A percentile compares a stretch with the other conserved stretches of the same genome.
These are phyloP conservation scores for Thryonomys swinderianus DNA, from an alignment of 2,113 vertebrate species.

Conservation along the genomic window DNA sequence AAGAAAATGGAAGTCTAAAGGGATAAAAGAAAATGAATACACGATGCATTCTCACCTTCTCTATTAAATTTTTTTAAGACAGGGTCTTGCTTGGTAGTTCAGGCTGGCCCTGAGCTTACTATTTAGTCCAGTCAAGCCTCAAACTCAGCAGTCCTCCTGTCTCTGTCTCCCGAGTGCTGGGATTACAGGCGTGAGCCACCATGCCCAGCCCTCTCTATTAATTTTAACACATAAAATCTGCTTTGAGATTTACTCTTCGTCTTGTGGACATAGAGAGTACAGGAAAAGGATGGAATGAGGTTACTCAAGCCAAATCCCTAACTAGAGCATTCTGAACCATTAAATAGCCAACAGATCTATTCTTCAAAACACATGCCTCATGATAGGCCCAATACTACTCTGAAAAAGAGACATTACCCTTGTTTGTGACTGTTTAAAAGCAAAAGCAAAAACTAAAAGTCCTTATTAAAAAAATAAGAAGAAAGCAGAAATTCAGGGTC, in stretches of 20 bases:
- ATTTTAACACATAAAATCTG: not conserved
- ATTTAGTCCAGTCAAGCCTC: too few species aligned
- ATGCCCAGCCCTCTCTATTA: too few species aligned
- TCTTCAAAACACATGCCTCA: not conserved
- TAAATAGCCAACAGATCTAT: not conserved
- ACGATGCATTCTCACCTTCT: not conserved
- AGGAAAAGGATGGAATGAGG: not conserved
- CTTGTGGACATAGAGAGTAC: not conserved
- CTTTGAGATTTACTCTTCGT: not conserved
- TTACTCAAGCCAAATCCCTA: not conserved
- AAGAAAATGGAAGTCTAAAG: not conserved
- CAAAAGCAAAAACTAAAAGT: conserved; percentile 56
- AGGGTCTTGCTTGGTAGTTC: too few species aligned
- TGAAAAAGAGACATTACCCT: not conserved
- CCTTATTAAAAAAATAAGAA: not conserved
- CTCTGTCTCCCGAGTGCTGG: too few species aligned
- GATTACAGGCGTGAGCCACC: too few species aligned
- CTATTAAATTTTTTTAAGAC: not conserved
- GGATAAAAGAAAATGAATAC: not conserved
- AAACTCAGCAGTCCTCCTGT: too few species aligned
- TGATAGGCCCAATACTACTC: not conserved
- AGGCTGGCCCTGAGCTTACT: too few species aligned
- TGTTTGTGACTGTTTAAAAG: not conserved
- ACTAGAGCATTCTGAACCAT: not conserved
- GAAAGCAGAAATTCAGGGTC: not conserved